Conservation (phyloP, 2,888 invertebrate genomes). For the Epirrhoe alternata region DNA sequence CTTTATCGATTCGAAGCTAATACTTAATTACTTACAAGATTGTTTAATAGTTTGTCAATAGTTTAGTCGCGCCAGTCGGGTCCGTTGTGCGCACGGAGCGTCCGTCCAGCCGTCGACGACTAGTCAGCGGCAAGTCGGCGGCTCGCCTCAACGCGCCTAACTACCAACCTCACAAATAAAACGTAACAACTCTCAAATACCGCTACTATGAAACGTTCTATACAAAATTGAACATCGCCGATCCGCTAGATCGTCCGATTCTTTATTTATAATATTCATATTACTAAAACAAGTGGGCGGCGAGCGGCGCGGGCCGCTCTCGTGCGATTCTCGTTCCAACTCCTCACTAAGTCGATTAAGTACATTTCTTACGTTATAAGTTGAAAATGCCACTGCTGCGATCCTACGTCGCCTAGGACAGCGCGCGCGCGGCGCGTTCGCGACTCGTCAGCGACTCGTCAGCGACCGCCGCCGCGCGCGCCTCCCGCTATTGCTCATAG, state of each 20-base stretch:
- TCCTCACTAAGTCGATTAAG: slow-evolving; percentile 76
- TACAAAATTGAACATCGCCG: slow-evolving; percentile 85
- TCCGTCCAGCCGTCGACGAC: slow-evolving; percentile 30
- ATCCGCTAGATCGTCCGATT: slow-evolving; percentile 75
- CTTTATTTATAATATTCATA: slow-evolving; percentile 63
- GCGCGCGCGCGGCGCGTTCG: slow-evolving; percentile 41
- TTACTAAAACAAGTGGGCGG: slow-evolving; percentile 78
- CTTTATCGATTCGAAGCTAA: slow-evolving; percentile 85
- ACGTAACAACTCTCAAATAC: slow-evolving; percentile 82
- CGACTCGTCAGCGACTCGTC: background rate
- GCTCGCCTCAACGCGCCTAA: slow-evolving; percentile 38
- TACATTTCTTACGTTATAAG: slow-evolving; percentile 81
- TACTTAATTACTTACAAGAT: slow-evolving; percentile 85
- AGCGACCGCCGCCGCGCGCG: slow-evolving; percentile 46
- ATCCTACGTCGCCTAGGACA: slow-evolving; percentile 76
- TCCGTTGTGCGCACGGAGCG: slow-evolving; percentile 40
- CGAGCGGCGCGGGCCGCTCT: slow-evolving; percentile 66
- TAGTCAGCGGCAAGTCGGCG: slow-evolving; percentile 30
- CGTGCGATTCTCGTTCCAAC: slow-evolving; percentile 65
- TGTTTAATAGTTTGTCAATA: slow-evolving; percentile 78
- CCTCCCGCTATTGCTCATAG: slow-evolving; percentile 74
- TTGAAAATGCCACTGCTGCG: slow-evolving; percentile 84
- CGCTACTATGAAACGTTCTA: slow-evolving; percentile 84
- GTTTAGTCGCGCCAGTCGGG: slow-evolving; percentile 64
- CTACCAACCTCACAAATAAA: slow-evolving; percentile 74